These are phyloP conservation scores for Melanostoma scalare DNA, from an alignment of 2,888 invertebrate species.

Conservation along the genomic window DNA sequence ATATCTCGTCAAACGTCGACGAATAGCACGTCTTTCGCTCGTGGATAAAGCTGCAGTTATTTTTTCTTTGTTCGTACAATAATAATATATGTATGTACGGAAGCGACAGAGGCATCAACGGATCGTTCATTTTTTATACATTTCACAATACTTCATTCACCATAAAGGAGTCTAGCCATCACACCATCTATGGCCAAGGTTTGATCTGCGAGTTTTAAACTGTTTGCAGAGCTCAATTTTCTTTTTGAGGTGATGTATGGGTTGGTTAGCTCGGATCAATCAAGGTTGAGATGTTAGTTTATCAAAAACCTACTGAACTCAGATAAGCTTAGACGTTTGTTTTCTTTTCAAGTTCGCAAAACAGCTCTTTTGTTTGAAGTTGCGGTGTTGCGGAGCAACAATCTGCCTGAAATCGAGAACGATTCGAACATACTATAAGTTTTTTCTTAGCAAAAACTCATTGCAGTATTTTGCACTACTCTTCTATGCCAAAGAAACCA, in stretches of 20 bases:
- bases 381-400: no score
- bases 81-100: slow-evolving; percentile 35
- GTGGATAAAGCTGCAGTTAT: slow-evolving; percentile 42
- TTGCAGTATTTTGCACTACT: no score
- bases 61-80: slow-evolving; percentile 3
- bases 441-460: no score
- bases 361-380: slow-evolving; percentile 18
- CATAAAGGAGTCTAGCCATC: slow-evolving; percentile 12
- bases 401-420: no score
- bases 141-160: slow-evolving; percentile 51
- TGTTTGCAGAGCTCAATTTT: slow-evolving; percentile 6
- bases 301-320: no score
- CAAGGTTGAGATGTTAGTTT: neutral
- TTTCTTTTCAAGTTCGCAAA: neutral
- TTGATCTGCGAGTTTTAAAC: slow-evolving; percentile 7
- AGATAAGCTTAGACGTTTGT: no score
- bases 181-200: slow-evolving; percentile 49
- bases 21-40: slow-evolving; percentile 42
- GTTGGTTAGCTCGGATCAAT: neutral
- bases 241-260: neutral
- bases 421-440: no score
- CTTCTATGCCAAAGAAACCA: no score
- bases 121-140: neutral
- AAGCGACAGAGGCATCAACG: slow-evolving; percentile 18
- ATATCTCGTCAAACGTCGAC: slow-evolving; percentile 64